Evolutionary conservation across 2,888 invertebrate genomes (phyloP), one percentile per base, ranked within the genome.

Genomic region (Ormyrus thymus): DNA sequence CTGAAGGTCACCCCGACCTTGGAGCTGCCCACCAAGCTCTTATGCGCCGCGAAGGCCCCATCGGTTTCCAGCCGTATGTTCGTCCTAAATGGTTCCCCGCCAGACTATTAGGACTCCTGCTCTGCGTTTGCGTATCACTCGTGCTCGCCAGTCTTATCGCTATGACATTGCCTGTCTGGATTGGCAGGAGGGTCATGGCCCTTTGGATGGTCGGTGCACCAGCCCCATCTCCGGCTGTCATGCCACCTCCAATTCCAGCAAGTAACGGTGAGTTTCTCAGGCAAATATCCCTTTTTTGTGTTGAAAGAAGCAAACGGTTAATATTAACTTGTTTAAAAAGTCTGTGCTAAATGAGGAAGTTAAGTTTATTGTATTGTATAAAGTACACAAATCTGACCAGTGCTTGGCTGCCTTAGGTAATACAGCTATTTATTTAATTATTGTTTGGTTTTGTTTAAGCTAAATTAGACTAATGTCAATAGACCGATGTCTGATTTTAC

Each of bases 11-110:
- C 77, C 87, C 86, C 0, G 92, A 92, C 65, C 88, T 93, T 8
- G 97, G 95, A 0, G 97, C 96, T 0, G 97, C 95, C 0, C 97
- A 97, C 91, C 94, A 97, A 91, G 97, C 97, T 0, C 91, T 98
- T 80, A 92, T 97, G 86, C 95, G 97, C 85, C 96, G 97, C 86
- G 94, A 89, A 43, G 89, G 87, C 15, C 95, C 96, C 0, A 94
- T 95, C 43, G 96, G 96, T 45, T 97, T 95, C 89, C 97, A 98
- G 90, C 97, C 98, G 0, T 99, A 98, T 89, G 93, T 93, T n/a
- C 92, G 94, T 61, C 98, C 97, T 0, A 93, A 94, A 9, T 95
- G 95, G 92, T 98, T 98, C 89, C 93, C 94, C 0, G 89, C 95
- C 0, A 93, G 96, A 6, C 88, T 94, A 1, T 89, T 93, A 15